phyloP scores from a whole-genome alignment of 2,888 invertebrate species.

The Oasisia sp. region DNA sequence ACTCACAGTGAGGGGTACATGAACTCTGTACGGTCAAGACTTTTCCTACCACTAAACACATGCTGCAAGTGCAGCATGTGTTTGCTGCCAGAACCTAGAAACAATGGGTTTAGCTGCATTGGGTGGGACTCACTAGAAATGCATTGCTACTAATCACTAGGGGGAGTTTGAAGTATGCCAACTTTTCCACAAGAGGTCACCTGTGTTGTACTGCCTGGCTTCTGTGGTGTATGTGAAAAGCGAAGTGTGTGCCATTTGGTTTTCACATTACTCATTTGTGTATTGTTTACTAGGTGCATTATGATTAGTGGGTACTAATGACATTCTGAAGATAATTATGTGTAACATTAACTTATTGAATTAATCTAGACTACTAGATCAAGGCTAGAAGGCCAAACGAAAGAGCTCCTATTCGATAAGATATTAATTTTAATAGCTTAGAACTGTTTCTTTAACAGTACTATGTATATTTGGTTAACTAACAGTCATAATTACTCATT shows the following conservation, averaged over 20 bases:
- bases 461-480: no score
- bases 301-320: neutral
- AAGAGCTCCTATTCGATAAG: no score
- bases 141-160: neutral
- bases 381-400: no score
- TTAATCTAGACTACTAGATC: no score
- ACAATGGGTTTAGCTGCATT: neutral
- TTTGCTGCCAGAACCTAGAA: conserved; percentile 4
- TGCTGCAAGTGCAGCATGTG: neutral
- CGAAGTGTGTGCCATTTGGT: neutral
- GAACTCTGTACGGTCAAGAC: neutral
- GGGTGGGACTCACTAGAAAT: neutral
- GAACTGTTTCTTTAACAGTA: no score
- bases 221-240: neutral
- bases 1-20: neutral
- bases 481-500: no score
- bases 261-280: neutral
- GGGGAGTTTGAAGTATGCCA: neutral
- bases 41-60: neutral
- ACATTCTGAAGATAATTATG: neutral
- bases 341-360: no score
- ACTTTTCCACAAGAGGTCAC: neutral
- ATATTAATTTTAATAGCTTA: no score
- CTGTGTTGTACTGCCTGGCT: neutral
- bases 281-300: neutral